phyloP scores from a whole-genome alignment of 2,888 invertebrate genomes.

The Cephus pulcher region DNA sequence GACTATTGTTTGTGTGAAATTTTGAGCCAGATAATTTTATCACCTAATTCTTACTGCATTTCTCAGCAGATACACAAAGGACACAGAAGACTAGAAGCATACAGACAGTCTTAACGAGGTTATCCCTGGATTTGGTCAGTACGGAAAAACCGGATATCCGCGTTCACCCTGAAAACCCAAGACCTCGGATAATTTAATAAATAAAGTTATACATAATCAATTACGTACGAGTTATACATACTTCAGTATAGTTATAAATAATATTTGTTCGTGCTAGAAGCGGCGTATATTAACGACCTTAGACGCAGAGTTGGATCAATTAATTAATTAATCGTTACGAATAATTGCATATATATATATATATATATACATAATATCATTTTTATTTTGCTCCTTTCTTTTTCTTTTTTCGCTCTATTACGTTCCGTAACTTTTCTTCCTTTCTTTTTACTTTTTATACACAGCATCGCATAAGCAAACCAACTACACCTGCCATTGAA shows the following conservation, averaged over 20 bases:
- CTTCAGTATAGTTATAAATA: conserved; percentile 49
- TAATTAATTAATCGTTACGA: conserved; percentile 42
- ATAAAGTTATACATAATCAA: conserved; percentile 52
- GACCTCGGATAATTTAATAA: conserved; percentile 43
- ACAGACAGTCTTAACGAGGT: conserved; percentile 29
- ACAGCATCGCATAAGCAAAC: too few relatives aligned
- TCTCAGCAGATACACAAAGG: conserved; percentile 15
- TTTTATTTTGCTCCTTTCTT: too few relatives aligned
- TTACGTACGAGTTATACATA: conserved; percentile 50
- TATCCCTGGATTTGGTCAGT: conserved; percentile 39
- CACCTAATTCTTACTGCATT: conserved; percentile 13
- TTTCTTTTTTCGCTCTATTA: too few relatives aligned
- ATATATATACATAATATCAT: too few relatives aligned
- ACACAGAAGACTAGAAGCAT: conserved; percentile 23
- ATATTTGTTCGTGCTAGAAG: conserved; percentile 49
- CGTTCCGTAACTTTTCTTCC: too few relatives aligned
- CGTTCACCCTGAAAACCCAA: conserved; percentile 29
- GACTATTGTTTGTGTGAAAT: too few relatives aligned
- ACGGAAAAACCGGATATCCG: conserved; percentile 33
- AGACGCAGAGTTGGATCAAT: conserved; percentile 33
- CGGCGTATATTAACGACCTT: conserved; percentile 39
- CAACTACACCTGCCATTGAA: too few relatives aligned
- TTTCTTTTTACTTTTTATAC: too few relatives aligned
- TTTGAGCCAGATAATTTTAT: too few relatives aligned
- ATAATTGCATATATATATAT: conserved; percentile 42